Percentiles rank a stretch among this genome's conserved stretches.
Conservation (phyloP, 2,888 invertebrate genomes). For the Chrysopilus asiliformis region DNA sequence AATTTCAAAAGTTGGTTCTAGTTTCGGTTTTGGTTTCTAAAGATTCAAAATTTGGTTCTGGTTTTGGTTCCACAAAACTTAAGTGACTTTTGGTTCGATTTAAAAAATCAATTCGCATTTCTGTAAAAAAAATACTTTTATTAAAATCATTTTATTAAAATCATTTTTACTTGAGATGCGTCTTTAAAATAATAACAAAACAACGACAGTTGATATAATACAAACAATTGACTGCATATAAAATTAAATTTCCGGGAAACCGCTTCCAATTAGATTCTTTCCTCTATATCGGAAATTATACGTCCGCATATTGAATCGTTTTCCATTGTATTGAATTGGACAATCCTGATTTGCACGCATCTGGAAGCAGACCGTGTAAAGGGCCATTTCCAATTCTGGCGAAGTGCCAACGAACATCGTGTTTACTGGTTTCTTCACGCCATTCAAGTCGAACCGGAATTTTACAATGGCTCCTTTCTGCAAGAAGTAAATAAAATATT, state of each 20-base stretch:
- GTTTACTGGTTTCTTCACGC: conserved; percentile 61
- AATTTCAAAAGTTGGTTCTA: too few species aligned
- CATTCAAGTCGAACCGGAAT: conserved; percentile 55
- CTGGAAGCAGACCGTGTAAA: conserved; percentile 79
- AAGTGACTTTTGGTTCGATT: too few species aligned
- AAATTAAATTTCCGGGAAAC: conserved; percentile 61
- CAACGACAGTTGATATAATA: too few species aligned
- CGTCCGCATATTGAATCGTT: conserved; percentile 58
- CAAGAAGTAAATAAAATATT: conserved; percentile 26
- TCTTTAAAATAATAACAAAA: too few species aligned
- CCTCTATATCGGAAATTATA: conserved; percentile 61
- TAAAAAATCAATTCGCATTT: too few species aligned
- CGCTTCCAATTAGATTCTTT: conserved; percentile 66
- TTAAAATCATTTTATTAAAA: too few species aligned
- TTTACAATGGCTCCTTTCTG: conserved; percentile 69
- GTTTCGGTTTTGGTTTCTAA: too few species aligned
- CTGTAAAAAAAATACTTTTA: too few species aligned
- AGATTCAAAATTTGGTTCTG: too few species aligned
- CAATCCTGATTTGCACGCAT: conserved; percentile 61
- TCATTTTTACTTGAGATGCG: too few species aligned
- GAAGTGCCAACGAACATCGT: conserved; percentile 73
- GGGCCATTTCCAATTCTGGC: conserved; percentile 80
- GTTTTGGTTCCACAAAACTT: too few species aligned
- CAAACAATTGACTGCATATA: too few species aligned
- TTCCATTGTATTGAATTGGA: conserved; percentile 56